Conservation (phyloP, 2,113 vertebrate genomes). For the Bufo gargarizans region DNA sequence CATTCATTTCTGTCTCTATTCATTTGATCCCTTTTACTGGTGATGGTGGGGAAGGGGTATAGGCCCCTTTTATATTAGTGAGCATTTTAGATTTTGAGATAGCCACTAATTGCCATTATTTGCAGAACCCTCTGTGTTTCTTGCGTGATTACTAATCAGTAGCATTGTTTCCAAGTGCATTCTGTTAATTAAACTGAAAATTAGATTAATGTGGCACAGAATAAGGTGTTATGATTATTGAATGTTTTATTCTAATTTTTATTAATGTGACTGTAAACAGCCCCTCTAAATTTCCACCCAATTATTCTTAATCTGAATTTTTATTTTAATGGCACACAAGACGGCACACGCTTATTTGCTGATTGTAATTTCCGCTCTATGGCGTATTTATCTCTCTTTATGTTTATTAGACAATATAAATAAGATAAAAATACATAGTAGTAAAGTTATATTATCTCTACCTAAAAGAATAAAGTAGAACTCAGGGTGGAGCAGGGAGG, state of each 20-base stretch:
- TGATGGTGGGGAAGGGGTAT: neutral
- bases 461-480: neutral
- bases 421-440: conserved; percentile 15
- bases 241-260: conserved; percentile 4
- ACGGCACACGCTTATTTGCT: neutral
- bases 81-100: neutral
- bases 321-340: neutral
- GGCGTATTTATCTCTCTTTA: neutral
- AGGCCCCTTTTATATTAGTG: neutral
- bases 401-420: conserved; percentile 17
- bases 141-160: neutral
- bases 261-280: conserved; percentile 24
- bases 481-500: neutral
- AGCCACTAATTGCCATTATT: neutral
- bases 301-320: neutral
- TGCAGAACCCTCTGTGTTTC: neutral
- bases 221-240: conserved; percentile 5
- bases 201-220: conserved; percentile 2
- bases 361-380: conserved; percentile 11
- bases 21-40: too few relatives aligned
- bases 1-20: too few relatives aligned
- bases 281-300: conserved; percentile 9
- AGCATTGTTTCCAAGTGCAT: neutral
- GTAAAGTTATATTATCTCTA: neutral
- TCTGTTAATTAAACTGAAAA: neutral